Conservation (phyloP, 2,113 vertebrate species). For the Spea multiplicata region DNA sequence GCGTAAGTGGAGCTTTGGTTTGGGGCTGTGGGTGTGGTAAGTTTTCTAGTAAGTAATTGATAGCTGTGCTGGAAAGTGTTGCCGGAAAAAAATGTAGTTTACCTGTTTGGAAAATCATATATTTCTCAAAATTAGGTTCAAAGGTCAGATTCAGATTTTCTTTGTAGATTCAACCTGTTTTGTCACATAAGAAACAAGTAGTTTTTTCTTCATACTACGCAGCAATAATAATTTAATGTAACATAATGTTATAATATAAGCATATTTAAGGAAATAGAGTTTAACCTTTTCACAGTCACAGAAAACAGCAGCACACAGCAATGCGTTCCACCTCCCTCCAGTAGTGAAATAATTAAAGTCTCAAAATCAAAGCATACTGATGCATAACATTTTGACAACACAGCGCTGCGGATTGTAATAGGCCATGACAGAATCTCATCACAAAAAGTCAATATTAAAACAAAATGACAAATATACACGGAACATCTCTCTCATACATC, state of each 20-base stretch:
- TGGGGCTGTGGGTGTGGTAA: too few species aligned
- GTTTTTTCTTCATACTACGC: neutral
- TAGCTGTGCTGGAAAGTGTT: too few species aligned
- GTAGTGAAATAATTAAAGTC: conserved; percentile 48
- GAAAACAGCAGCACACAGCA: neutral
- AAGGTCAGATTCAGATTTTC: too few species aligned
- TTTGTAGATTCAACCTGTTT: too few species aligned
- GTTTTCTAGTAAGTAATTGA: too few species aligned
- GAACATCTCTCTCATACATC: conserved; percentile 43
- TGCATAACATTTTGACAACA: conserved; percentile 67
- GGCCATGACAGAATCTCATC: conserved; percentile 71
- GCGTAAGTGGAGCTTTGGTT: too few species aligned
- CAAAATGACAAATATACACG: conserved; percentile 54
- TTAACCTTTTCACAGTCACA: conserved; percentile 18
- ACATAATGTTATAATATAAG: conserved; percentile 55
- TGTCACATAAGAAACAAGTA: too few species aligned
- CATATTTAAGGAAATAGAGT: conserved; percentile 51
- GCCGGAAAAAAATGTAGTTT: too few species aligned
- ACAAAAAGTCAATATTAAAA: conserved; percentile 74
- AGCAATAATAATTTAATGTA: conserved; percentile 54
- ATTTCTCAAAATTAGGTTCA: too few species aligned
- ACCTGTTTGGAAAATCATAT: too few species aligned
- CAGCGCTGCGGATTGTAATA: conserved; percentile 71
- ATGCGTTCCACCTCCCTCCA: neutral
- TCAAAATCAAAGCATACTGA: conserved; percentile 70